Conservation (phyloP, 35 echinoderm and acorn worm species). For the Strongylocentrotus purpuratus region DNA sequence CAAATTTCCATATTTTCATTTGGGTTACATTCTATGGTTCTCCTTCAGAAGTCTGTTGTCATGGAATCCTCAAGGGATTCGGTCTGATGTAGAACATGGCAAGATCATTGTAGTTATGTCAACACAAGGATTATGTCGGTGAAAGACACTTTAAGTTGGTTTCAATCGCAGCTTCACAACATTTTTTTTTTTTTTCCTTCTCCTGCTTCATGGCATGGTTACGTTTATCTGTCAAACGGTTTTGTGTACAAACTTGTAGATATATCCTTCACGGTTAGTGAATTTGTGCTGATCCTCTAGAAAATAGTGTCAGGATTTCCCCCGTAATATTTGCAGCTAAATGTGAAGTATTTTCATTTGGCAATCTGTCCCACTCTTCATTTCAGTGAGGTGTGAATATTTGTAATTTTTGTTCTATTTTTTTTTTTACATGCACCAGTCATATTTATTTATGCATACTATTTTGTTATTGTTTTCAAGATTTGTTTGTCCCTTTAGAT, state of each 20-base stretch:
- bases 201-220: background rate
- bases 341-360: too few relatives aligned
- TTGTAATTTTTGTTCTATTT: background rate
- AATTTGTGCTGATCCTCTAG: background rate
- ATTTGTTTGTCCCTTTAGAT: too few relatives aligned
- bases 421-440: background rate
- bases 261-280: background rate
- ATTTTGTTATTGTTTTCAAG: background rate
- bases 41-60: background rate
- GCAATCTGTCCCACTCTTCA: too few relatives aligned
- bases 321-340: too few relatives aligned
- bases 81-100: background rate
- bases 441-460: background rate
- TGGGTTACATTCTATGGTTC: background rate
- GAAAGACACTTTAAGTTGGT: background rate
- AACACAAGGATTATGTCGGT: background rate
- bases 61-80: background rate
- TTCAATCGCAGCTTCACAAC: too few relatives aligned
- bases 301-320: background rate
- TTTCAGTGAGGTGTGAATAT: too few relatives aligned
- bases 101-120: background rate
- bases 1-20: conserved; percentile 13
- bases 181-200: too few relatives aligned
- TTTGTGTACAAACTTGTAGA: too few relatives aligned
- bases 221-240: background rate